These are phyloP conservation scores for Hirtodrosophila histrioides DNA, from an alignment of 2,888 invertebrate genomes.

Conservation along the genomic window DNA sequence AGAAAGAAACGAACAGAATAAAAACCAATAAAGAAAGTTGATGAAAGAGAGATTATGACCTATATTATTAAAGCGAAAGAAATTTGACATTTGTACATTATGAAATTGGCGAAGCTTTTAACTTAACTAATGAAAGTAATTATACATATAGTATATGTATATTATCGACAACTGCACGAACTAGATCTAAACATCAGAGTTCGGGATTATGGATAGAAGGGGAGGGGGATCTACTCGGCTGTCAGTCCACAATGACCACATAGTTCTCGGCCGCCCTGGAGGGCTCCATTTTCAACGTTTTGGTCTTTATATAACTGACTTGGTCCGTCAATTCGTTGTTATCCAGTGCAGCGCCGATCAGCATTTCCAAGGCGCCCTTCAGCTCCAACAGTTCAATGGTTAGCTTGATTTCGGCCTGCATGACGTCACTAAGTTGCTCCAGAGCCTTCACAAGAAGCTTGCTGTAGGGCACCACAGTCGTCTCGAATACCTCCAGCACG, in stretches of 20 bases:
- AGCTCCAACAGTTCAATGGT: conserved; percentile 87
- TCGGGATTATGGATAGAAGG: conserved; percentile 15
- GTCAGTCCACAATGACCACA: conserved; percentile 62
- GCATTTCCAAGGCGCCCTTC: conserved; percentile 89
- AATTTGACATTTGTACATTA: conserved; percentile 37
- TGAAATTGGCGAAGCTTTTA: conserved; percentile 39
- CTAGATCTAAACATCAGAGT: no score
- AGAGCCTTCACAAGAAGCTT: conserved; percentile 87
- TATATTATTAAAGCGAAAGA: no score
- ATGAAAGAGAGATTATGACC: no score
- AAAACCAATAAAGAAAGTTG: no score
- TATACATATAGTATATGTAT: no score
- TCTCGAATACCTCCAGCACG: conserved; percentile 91
- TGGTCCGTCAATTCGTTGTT: conserved; percentile 84
- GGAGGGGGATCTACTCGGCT: not conserved
- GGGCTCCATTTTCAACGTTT: conserved; percentile 67
- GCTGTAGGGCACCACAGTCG: conserved; percentile 87
- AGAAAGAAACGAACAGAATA: no score
- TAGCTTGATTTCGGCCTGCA: conserved; percentile 89
- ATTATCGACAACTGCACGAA: no score
- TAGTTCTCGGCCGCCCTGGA: conserved; percentile 78
- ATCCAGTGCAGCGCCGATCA: conserved; percentile 86
- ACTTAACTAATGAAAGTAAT: conserved; percentile 30
- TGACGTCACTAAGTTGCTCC: conserved; percentile 86
- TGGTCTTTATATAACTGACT: conserved; percentile 13